Evolutionary conservation across 2,888 invertebrate genomes (phyloP).

Genomic region (Exephanes ischioxanthus): DNA sequence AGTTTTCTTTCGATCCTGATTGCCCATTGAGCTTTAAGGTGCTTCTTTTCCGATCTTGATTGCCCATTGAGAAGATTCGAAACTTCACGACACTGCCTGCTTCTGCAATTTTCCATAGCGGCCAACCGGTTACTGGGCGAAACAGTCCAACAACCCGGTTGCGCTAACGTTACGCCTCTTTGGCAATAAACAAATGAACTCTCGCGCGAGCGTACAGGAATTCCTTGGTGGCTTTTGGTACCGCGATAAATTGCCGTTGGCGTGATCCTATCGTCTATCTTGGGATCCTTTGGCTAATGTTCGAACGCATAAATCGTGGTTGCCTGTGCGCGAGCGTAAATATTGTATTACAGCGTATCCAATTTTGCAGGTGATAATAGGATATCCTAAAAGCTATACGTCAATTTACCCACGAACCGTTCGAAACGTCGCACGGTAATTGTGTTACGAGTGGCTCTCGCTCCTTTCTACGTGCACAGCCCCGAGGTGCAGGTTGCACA

Average conservation of each 20-base stretch:
- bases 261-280: conserved; percentile 20
- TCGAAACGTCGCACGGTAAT: conserved; percentile 9
- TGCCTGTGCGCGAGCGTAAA: conserved; percentile 49
- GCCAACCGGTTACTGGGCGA: too few relatives aligned
- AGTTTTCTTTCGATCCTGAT: too few relatives aligned
- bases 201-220: neutral
- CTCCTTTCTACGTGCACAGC: conserved; percentile 6
- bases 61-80: too few relatives aligned
- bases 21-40: too few relatives aligned
- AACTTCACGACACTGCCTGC: too few relatives aligned
- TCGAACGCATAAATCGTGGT: conserved; percentile 55
- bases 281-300: conserved; percentile 47
- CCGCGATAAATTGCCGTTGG: conserved; percentile 32
- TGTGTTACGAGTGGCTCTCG: conserved; percentile 26
- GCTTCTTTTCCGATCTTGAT: too few relatives aligned
- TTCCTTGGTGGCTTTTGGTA: conserved; percentile 34
- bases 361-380: conserved; percentile 60
- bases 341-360: conserved; percentile 49
- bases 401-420: conserved; percentile 45
- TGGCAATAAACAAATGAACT: neutral
- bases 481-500: conserved; percentile 4
- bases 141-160: too few relatives aligned
- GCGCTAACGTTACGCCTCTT: neutral
- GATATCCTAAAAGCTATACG: conserved; percentile 46
- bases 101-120: too few relatives aligned